Evolutionary conservation across 2,113 vertebrate species (phyloP), one percentile per base, ranked within the genome.

Genomic region (Falco punctatus): DNA sequence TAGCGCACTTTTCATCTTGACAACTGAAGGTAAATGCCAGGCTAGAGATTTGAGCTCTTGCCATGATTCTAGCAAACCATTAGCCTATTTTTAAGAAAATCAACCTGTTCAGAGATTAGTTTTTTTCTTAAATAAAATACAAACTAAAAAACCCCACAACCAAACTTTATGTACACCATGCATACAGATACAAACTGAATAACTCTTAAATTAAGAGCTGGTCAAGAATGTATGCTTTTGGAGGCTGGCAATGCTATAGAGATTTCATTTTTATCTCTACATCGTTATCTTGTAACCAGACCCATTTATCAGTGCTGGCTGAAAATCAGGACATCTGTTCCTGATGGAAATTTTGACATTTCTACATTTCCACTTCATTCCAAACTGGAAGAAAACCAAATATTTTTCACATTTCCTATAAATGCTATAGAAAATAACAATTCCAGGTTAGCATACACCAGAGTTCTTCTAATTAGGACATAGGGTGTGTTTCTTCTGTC

Each of bases 321-420:
- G 65, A 82, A 91, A 93, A 61, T 91, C 75, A 94, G 40, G 90
- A 94, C 94, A 95, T 96, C 95, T 97, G 93, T 87, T 96, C 64
- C 81, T 54, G 58, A 93, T 0, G 4, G 4, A 77, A 96, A 96
- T 91, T 85, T 85, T 95, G 87, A 94, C 90, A 96, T 96, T 96
- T 96, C 61, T 49, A 72, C 78, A 81, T 93, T 94, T 80, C n/a
- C 24, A 35, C 49, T 96, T 94, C 66, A 72, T 89, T 89, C 73
- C 66, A 93, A 96, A 65, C 22, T 90, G 93, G 92, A 95, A 90
- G 40, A 77, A 94, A 95, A 8, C 15, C 48, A 81, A 91, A 1
- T 72, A 91, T 85, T 94, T 94, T 89, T 87, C 78, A 69, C 32
- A 72, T 91, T 89, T 91, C 70, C 49, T 84, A 40, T 22, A 90